Percentiles rank a stretch among this genome's conserved stretches.
Evolutionary conservation across 1,140 invertebrate species (phyloP).

Genomic region (Orius laevigatus): DNA sequence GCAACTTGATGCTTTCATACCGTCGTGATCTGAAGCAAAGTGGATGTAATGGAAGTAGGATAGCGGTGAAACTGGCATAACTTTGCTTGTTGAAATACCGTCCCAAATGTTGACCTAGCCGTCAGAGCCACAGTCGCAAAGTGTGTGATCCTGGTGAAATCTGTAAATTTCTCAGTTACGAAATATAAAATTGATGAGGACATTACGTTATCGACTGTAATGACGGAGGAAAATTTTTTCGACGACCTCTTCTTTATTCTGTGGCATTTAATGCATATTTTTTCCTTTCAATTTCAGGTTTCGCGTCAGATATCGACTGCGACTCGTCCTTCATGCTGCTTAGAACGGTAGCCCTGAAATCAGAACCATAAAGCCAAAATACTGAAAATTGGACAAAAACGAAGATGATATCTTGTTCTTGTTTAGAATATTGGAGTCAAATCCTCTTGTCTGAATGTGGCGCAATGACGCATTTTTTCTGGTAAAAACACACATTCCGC

Average conservation of each 20-base stretch:
- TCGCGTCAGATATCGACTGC: constrained; percentile 92
- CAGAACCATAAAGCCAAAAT: neutral
- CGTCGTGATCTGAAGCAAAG: constrained; percentile 87
- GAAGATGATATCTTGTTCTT: too few relatives aligned
- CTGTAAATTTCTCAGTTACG: constrained; percentile 28
- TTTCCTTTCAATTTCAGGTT: constrained; percentile 91
- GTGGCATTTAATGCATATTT: constrained; percentile 98
- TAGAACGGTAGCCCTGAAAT: constrained; percentile 62
- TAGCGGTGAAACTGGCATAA: constrained; percentile 96
- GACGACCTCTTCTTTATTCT: constrained; percentile 82
- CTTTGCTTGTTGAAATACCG: constrained; percentile 96
- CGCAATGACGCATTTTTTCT: too few relatives aligned
- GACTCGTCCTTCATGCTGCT: constrained; percentile 93
- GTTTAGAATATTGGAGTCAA: too few relatives aligned
- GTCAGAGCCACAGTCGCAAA: constrained; percentile 96
- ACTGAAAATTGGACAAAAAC: too few relatives aligned
- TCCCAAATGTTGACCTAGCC: constrained; percentile 99
- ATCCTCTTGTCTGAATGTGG: too few relatives aligned
- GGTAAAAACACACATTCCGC: too few relatives aligned
- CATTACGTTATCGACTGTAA: constrained; percentile 51
- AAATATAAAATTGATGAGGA: neutral
- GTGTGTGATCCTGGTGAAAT: constrained; percentile 94
- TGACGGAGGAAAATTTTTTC: constrained; percentile 98
- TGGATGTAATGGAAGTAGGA: constrained; percentile 83
- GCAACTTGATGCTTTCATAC: too few relatives aligned